Evolutionary conservation across 2,888 invertebrate species (phyloP).

Genomic region (Colletes collaris): DNA sequence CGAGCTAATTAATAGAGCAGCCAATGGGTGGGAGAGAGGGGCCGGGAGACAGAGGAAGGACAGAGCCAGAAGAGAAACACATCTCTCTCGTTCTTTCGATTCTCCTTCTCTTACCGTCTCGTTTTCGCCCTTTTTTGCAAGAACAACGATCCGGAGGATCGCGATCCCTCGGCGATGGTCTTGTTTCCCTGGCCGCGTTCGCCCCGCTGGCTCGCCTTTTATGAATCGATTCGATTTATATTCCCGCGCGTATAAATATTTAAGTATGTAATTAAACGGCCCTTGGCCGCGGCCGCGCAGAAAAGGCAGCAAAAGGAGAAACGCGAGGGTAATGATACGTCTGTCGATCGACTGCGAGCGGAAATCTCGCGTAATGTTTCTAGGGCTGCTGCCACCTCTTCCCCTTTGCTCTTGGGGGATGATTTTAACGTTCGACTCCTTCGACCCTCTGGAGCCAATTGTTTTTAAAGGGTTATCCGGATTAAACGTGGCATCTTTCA

Average conservation of each 20-base stretch:
- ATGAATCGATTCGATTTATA: constrained; percentile 58
- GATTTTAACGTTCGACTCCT: too few species aligned
- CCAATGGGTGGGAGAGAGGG: constrained; percentile 4
- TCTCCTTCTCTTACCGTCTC: constrained; percentile 17
- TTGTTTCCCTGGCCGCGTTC: constrained; percentile 50
- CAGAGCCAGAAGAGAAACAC: not conserved
- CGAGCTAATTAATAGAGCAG: constrained; percentile 68
- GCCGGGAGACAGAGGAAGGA: not conserved
- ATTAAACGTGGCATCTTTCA: too few species aligned
- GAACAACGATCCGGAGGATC: constrained; percentile 37
- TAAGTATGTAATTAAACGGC: constrained; percentile 47
- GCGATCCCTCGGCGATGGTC: constrained; percentile 43
- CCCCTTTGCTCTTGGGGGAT: too few species aligned
- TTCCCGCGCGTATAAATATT: constrained; percentile 54
- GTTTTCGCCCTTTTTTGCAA: constrained; percentile 51
- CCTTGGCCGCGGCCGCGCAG: not conserved
- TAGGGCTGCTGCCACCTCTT: not conserved
- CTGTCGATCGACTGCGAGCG: constrained; percentile 46
- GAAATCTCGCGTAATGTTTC: constrained; percentile 42
- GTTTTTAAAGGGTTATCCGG: too few species aligned
- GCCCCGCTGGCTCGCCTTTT: constrained; percentile 46
- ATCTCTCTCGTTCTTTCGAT: constrained; percentile 1
- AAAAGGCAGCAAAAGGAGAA: constrained; percentile 31
- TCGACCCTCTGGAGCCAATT: too few species aligned
- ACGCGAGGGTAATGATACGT: constrained; percentile 53